Base-by-base conservation (phyloP, 2,888 invertebrate species). In the Autographa gamma region DNA sequence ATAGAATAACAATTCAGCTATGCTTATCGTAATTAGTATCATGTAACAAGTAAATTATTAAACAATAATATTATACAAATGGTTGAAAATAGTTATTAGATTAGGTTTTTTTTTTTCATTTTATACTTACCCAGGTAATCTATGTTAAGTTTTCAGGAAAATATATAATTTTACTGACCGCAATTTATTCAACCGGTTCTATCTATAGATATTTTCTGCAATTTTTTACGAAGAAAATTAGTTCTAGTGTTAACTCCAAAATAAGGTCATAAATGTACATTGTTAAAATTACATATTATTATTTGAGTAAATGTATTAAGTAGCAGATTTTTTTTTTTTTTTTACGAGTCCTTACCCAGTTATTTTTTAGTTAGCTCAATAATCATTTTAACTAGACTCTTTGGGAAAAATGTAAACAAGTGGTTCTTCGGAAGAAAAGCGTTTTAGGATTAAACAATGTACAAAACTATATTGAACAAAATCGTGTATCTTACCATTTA, bases 21-120 rank as follows among this genome's bases (percentile, higher is more conserved):
- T 34, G 31, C 63, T 73, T 74, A 74, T 74, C 74, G 43, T 16
- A 43, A 16, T 43, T 16, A 43, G 16, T 43, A 43, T 16, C 43
- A 43, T 43, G 43, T 43, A 16, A 43, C 16, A 43, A 16, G 43
- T 43, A 43, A 14, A 16, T 16, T 43, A 43, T 16, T 16, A 43
- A 43, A 43, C 43, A 43, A 16, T 16, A 43, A 0, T n/a, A n/a
- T n/a, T n/a, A 16, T 14, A 16, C 7, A 11, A 41, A 11, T 14
- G 3, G 14, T 41, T 43, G 16, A 38, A 38, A 38, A 38, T 11
- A 38, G 11, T 8, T 0, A 16, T 43, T 13, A 41, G 13, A 9
- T 41, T 0, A 41, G 41, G 2, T 11, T 38, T 38, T 13, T 41
- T 13, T 25, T 5, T 16, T 43, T 43, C 14, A 0, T 43, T 43